A percentile compares a stretch with the other conserved stretches of the same genome.
Conservation (phyloP, 2,888 invertebrate genomes). For the Leptopilina myrica region DNA sequence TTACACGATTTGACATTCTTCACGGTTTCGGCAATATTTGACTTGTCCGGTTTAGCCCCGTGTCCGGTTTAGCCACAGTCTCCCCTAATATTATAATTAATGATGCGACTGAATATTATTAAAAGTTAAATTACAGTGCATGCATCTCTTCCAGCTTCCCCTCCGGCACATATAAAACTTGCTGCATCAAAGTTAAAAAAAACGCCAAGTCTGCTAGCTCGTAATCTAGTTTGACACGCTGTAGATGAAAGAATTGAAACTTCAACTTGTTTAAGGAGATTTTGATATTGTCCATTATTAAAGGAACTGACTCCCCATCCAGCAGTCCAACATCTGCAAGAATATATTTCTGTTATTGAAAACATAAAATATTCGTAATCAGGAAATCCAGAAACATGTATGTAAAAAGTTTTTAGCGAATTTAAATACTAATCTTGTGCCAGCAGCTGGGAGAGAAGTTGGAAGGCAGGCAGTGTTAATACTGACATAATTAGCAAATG, state of each 20-base stretch:
- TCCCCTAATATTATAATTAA: too few species aligned
- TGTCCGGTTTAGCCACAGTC: too few species aligned
- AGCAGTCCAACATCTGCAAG: slow-evolving; percentile 81
- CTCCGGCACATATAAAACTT: slow-evolving; percentile 89
- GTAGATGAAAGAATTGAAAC: slow-evolving; percentile 83
- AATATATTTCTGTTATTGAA: too few species aligned
- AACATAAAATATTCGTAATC: too few species aligned
- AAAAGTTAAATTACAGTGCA: slow-evolving; percentile 81
- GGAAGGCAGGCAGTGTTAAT: background rate
- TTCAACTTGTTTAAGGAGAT: slow-evolving; percentile 86
- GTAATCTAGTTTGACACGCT: slow-evolving; percentile 82
- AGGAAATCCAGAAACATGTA: too few species aligned
- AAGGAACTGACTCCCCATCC: slow-evolving; percentile 94
- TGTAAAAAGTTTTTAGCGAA: too few species aligned
- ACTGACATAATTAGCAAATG: slow-evolving; percentile 3
- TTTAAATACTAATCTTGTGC: background rate
- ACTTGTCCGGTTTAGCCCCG: too few species aligned
- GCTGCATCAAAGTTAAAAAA: slow-evolving; percentile 81
- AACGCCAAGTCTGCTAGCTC: slow-evolving; percentile 82
- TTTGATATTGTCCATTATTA: slow-evolving; percentile 79
- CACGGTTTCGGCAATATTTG: too few species aligned
- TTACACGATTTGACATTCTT: too few species aligned
- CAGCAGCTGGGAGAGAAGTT: background rate
- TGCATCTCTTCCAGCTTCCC: slow-evolving; percentile 86
- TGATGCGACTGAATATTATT: background rate